Evolutionary conservation across 2,113 vertebrate genomes (phyloP), one percentile per base, ranked within the genome.

Genomic region (Pelecanoides urinatrix): DNA sequence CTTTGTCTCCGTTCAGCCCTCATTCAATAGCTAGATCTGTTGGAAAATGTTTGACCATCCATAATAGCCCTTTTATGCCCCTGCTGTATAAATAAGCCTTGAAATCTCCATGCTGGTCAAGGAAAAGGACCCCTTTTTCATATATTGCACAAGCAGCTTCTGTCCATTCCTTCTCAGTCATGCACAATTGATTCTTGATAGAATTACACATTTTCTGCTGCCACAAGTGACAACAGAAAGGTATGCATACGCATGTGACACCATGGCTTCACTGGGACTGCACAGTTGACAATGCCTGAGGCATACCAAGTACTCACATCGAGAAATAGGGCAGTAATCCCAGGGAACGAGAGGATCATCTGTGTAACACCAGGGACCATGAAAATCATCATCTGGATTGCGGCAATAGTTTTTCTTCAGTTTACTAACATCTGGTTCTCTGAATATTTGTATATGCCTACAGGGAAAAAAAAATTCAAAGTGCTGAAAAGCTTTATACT

Each of bases 281-380:
- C 73, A 70, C 47, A 93, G 86, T 55, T 81, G 70, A 75, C 84
- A 91, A 6, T 19, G 91, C 94, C 75, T 49, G 85, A 80, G 29
- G 75, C 61, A 18, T 25, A 27, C 23, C 29, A 38, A 94, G 52
- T 97, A 99, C 99, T 99, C 97, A 99, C 99, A 99, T 96, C 98
- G 98, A 86, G 99, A 99, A 93, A 99, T 98, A 75, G 97, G 97
- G 86, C 99, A 99, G 96, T 99, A 99, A 98, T 99, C 99, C 99
- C 99, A 99, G 65, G 98, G 98, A 95, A 99, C 85, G 3, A 98
- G 98, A 83, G 99, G 98, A 96, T 98, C 98, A 94, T 99, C 99
- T 38, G 99, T 99, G 96, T 99, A 99, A 97, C 99, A 99, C 99
- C 99, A 99, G 59, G 99, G 99, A n/a, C 99, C 99, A 14, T 99